phyloP scores from a whole-genome alignment of 2,888 invertebrate species.

The Campaea margaritaria region DNA sequence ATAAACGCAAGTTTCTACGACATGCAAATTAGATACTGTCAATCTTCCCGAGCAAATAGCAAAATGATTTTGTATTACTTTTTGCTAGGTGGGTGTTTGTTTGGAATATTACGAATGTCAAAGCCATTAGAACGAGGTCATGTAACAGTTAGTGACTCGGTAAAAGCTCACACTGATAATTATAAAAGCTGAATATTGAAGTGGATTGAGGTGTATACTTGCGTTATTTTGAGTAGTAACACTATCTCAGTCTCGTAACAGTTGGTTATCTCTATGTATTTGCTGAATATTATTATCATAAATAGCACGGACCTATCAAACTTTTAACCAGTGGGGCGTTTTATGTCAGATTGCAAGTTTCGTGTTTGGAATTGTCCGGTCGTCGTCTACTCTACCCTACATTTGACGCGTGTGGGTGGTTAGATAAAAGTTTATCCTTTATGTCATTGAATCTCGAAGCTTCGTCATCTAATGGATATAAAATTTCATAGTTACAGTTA shows the following conservation, averaged over 20 bases:
- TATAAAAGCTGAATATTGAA: conserved; percentile 35
- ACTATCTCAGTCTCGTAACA: background rate
- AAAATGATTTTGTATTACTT: conserved; percentile 27
- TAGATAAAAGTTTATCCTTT: conserved; percentile 28
- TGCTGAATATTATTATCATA: too few species aligned
- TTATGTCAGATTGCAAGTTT: conserved; percentile 8
- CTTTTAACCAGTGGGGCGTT: too few species aligned
- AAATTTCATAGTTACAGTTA: conserved; percentile 12
- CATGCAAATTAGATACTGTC: conserved; percentile 20
- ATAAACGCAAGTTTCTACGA: background rate
- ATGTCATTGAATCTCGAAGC: conserved; percentile 24
- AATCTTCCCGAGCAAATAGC: conserved; percentile 20
- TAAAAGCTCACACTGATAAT: conserved; percentile 74
- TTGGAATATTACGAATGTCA: conserved; percentile 48
- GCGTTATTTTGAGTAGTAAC: conserved; percentile 15
- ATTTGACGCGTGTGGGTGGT: conserved; percentile 21
- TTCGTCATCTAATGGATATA: conserved; percentile 15
- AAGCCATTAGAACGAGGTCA: conserved; percentile 69
- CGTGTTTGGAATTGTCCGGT: conserved; percentile 9
- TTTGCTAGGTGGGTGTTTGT: conserved; percentile 34
- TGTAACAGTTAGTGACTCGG: conserved; percentile 76
- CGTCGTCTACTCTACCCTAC: conserved; percentile 23
- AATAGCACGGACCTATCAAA: too few species aligned
- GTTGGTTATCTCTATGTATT: conserved; percentile 1
- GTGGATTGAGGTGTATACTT: conserved; percentile 25